Base-by-base conservation (phyloP, 2,888 invertebrate species). In the Ophioninae sp. region DNA sequence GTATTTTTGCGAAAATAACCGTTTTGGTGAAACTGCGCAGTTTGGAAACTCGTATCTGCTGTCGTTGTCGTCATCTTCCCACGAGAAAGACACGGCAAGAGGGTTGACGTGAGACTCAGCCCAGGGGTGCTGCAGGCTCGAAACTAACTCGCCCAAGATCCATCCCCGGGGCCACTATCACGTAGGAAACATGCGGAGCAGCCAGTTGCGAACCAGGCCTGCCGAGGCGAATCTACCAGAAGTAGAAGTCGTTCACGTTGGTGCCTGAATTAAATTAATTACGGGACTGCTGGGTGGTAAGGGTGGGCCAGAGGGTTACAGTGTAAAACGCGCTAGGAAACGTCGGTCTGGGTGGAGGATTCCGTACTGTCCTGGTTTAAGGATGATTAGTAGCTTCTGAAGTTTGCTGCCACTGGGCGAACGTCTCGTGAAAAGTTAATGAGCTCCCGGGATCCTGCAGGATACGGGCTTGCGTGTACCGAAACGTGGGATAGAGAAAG, bases 221-320 rank as follows among this genome's bases (percentile, higher is more conserved):
- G 81, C 84, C 63, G 81, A 51, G 17, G 74, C 76, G 79, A 84
- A 81, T 84, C 76, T 73, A 20, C 79, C 76, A 79, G 73, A 64
- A 84, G 84, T 81, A 10, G 64, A 84, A 84, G 79, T 84, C 84
- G 84, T 84, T 82, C 81, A 79, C 79, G 84, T 82, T 81, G 79
- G 81, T 76, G 73, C 81, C 81, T 78, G 86, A 87, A 87, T 87
- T 87, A 86, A 87, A 87, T 87, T 86, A 87, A 87, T 87, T 87
- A 87, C 79, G 83, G 77, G 83, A 75, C 83, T 82, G 63, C 77
- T 39, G 82, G 81, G 79, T 68, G 17, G 51, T 13, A 9, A 44
- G 44, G 72, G 74, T 75, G 58, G 84, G 77, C 30, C 73, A 72
- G 78, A 82, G 83, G 85, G 82, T 74, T 61, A 77, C 20, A 61